Evolutionary conservation across 2,888 invertebrate species (phyloP).

Genomic region (Invenusta paracnida): DNA sequence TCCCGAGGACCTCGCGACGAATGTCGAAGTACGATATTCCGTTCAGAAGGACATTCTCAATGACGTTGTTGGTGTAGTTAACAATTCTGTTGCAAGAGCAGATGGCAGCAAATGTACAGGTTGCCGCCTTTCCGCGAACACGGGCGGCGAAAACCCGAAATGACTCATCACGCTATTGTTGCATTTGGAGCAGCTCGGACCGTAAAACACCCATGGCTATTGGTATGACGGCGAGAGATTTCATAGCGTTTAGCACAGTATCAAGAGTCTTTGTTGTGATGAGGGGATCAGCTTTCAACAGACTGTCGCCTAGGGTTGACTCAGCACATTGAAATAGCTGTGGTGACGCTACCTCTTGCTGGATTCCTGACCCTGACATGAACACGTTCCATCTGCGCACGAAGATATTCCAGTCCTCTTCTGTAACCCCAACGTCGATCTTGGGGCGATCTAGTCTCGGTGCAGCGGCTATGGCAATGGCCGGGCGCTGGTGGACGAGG

Average conservation of each 20-base stretch:
- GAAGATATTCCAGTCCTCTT: conserved; percentile 32
- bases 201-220: conserved; percentile 30
- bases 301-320: conserved; percentile 14
- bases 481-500: conserved; percentile 14
- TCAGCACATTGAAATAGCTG: conserved; percentile 34
- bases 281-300: conserved; percentile 32
- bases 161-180: conserved; percentile 24
- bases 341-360: conserved; percentile 2
- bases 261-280: conserved; percentile 25
- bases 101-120: background rate
- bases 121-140: conserved; percentile 15
- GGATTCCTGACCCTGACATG: conserved; percentile 13
- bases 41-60: background rate
- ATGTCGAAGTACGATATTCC: conserved; percentile 32
- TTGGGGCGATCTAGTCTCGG: conserved; percentile 30
- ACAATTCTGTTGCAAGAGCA: background rate
- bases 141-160: conserved; percentile 35
- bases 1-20: conserved; percentile 20
- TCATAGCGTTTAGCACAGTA: conserved; percentile 20
- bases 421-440: conserved; percentile 35
- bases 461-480: background rate
- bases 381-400: conserved; percentile 34
- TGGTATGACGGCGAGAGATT: conserved; percentile 32
- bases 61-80: background rate
- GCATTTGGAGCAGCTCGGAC: conserved; percentile 30